Evolutionary conservation across 2,113 vertebrate genomes (phyloP).

Genomic region (Pomatostomus ruficeps): DNA sequence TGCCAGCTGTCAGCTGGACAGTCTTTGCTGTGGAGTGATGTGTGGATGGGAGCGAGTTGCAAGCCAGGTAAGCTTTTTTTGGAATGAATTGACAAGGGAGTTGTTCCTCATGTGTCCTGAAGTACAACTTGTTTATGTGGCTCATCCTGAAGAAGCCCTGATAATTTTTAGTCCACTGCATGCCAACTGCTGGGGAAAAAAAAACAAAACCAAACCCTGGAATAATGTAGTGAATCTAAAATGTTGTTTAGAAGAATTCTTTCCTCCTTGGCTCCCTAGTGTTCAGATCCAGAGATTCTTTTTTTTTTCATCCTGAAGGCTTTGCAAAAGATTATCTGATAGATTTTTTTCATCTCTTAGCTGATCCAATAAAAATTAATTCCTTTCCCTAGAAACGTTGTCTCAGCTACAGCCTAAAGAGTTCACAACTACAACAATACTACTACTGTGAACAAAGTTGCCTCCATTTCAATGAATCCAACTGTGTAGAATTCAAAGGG

Average conservation of each 20-base stretch:
- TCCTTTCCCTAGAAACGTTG: not conserved
- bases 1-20: not conserved
- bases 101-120: not conserved
- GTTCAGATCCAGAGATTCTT: not conserved
- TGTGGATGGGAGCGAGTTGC: not conserved
- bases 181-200: not conserved
- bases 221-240: not conserved
- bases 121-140: not conserved
- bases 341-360: not conserved
- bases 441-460: slow-evolving; percentile 29
- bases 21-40: not conserved
- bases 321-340: not conserved
- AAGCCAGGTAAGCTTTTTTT: not conserved
- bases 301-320: not conserved
- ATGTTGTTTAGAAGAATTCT: not conserved
- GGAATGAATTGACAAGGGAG: not conserved
- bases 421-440: slow-evolving; percentile 26
- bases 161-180: not conserved
- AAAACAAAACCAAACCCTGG: no score
- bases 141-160: not conserved
- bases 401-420: not conserved
- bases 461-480: not conserved
- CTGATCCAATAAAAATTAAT: slow-evolving; percentile 1
- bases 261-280: not conserved
- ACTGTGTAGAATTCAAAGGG: not conserved